Base-by-base conservation (phyloP, 2,888 invertebrate genomes). In the Polymixis lichenea region DNA sequence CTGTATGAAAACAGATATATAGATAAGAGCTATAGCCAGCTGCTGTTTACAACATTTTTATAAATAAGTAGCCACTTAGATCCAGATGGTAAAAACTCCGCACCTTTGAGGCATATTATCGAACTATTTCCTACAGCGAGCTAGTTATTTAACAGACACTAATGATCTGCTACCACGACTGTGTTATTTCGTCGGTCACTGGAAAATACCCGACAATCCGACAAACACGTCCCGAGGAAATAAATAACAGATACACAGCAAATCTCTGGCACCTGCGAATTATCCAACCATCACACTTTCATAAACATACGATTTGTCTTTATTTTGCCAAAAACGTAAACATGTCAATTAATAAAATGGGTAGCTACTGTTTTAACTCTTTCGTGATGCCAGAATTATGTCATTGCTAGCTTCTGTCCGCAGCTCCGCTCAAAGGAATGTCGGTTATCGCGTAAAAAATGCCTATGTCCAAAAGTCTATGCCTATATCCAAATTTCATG, bases 201-300 rank as follows among this genome's bases (percentile, higher is more conserved):
- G 70, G 53, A 71, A 78, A 78, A 74, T 71, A 51, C 25, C 70
- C 77, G 17, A 32, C 55, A 43, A 51, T n/a, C 62, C 17, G 32
- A 75, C 67, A 68, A 69, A 51, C 61, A 32, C 49, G 32, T 22
- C 46, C n/a, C 69, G 15, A 19, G 6, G 53, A 38, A 64, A 71
- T 53, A 64, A 7, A 38, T 60, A 77, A n/a, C 80, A 70, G 78
- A 80, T 64, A 51, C 56, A 38, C 58, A 28, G 11, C 15, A 15
- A 32, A 19, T 28, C 49, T 53, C 49, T 15, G 22, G 43, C 77
- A 67, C 82, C 77, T 82, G 82, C 22, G 49, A 61, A 15, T 32
- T 66, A 49, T 43, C 65, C 28, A 49, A 32, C n/a, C 19, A 38
- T 49, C 25, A 25, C 55, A 55, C 38, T 61, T 55, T 43, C n/a